phyloP scores from a whole-genome alignment of 2,888 invertebrate species.

The Minunthozetes semirufus region DNA sequence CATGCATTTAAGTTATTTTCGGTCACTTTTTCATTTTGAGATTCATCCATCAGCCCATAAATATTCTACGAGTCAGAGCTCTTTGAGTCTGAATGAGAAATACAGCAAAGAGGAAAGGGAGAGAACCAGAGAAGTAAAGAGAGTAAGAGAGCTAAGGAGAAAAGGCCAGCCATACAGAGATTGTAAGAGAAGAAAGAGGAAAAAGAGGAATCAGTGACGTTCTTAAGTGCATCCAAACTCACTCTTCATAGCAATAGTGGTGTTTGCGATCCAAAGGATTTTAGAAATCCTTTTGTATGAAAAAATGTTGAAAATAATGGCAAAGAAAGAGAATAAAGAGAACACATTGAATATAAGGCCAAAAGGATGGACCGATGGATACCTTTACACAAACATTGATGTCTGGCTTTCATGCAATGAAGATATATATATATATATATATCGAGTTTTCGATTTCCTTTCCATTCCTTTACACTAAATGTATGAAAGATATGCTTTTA shows the following conservation, averaged over 20 bases:
- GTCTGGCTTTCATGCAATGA: not conserved
- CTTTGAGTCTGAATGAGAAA: constrained; percentile 9
- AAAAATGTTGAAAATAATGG: constrained; percentile 21
- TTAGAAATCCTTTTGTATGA: constrained; percentile 23
- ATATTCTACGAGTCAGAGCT: constrained; percentile 29
- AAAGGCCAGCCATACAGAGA: constrained; percentile 27
- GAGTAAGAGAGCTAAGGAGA: constrained; percentile 28
- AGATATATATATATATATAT: constrained; percentile 16
- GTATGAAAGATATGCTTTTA: too few relatives aligned
- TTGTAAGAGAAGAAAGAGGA: constrained; percentile 29
- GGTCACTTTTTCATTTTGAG: constrained; percentile 31
- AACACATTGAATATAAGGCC: not conserved
- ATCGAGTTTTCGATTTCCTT: not conserved
- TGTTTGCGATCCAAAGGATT: constrained; percentile 18
- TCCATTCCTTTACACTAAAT: too few relatives aligned
- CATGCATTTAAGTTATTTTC: constrained; percentile 29
- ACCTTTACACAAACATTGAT: constrained; percentile 22
- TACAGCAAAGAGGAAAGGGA: constrained; percentile 2
- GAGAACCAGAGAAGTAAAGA: constrained; percentile 18
- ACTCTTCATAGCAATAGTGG: constrained; percentile 4
- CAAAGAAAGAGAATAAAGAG: not conserved
- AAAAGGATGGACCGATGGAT: constrained; percentile 21
- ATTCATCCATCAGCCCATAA: constrained; percentile 30
- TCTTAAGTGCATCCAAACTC: constrained; percentile 23
- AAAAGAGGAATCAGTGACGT: constrained; percentile 19